phyloP scores from a whole-genome alignment of 2,888 invertebrate genomes.

The Ectropis crepuscularia region DNA sequence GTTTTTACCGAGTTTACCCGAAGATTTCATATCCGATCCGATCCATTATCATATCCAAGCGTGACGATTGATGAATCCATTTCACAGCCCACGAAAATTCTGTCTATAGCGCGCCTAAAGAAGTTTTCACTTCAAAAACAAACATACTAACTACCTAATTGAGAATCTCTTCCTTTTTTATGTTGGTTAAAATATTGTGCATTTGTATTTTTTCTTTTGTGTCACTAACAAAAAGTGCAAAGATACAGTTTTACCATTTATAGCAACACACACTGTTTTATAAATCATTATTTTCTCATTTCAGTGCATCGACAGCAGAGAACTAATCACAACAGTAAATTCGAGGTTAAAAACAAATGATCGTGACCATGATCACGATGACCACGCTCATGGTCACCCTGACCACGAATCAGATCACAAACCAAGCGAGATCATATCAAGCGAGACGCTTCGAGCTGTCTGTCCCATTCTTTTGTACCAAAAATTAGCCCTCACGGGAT shows the following conservation, averaged over 20 bases:
- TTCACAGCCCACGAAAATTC: no score
- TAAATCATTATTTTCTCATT: slow-evolving; percentile 36
- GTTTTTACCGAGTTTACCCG: no score
- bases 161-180: no score
- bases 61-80: no score
- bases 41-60: no score
- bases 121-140: no score
- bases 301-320: slow-evolving; percentile 80
- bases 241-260: not conserved
- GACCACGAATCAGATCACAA: slow-evolving; percentile 35
- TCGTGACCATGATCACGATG: slow-evolving; percentile 51
- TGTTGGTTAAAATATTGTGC: no score
- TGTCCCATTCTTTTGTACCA: slow-evolving; percentile 89
- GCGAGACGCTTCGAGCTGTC: slow-evolving; percentile 77
- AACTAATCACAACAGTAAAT: slow-evolving; percentile 74
- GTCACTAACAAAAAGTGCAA: no score
- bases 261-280: not conserved
- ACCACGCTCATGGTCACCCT: slow-evolving; percentile 45
- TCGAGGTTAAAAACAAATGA: slow-evolving; percentile 66
- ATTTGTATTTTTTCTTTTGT: no score
- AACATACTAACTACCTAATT: no score
- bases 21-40: no score
- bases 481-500: slow-evolving; percentile 82
- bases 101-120: no score
- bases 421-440: slow-evolving; percentile 49